Percentiles rank a stretch among this genome's conserved stretches.
phyloP scores from a whole-genome alignment of 1,140 invertebrate genomes.

The Sycophila sp. region DNA sequence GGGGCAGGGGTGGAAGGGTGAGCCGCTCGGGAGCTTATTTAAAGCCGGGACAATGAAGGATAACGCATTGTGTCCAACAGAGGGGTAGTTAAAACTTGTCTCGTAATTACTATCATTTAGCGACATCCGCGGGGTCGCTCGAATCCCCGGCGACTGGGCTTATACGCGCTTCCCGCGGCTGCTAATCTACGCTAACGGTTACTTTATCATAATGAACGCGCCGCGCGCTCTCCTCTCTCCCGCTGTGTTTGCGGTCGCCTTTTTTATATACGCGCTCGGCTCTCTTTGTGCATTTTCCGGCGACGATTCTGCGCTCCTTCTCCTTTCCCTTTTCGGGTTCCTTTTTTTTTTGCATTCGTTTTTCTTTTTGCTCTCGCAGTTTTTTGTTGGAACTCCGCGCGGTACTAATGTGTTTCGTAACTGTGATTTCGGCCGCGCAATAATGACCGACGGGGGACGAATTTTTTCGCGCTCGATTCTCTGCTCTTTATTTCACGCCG shows the following conservation, averaged over 20 bases:
- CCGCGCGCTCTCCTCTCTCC: not conserved
- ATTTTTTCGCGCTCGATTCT: not conserved
- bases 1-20: no score
- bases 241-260: not conserved
- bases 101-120: conserved; percentile 65
- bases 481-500: not conserved
- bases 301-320: not conserved
- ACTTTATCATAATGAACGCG: conserved; percentile 51
- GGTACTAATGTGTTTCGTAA: conserved; percentile 20
- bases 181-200: conserved; percentile 48
- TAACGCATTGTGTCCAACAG: conserved; percentile 60
- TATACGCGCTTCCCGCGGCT: conserved; percentile 37
- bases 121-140: conserved; percentile 43
- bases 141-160: conserved; percentile 41
- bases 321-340: not conserved
- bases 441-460: not conserved
- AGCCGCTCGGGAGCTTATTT: conserved; percentile 57
- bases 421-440: conserved; percentile 2
- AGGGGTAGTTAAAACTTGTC: conserved; percentile 64
- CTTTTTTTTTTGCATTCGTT: not conserved
- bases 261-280: not conserved
- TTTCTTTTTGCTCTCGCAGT: not conserved
- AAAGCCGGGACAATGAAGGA: conserved; percentile 61
- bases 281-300: not conserved
- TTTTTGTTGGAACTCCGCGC: no score